A percentile compares a stretch with the other conserved stretches of the same genome.
These are phyloP conservation scores for Sciurus vulgaris DNA, from an alignment of 2,797 vertebrate species.

Conservation along the genomic window DNA sequence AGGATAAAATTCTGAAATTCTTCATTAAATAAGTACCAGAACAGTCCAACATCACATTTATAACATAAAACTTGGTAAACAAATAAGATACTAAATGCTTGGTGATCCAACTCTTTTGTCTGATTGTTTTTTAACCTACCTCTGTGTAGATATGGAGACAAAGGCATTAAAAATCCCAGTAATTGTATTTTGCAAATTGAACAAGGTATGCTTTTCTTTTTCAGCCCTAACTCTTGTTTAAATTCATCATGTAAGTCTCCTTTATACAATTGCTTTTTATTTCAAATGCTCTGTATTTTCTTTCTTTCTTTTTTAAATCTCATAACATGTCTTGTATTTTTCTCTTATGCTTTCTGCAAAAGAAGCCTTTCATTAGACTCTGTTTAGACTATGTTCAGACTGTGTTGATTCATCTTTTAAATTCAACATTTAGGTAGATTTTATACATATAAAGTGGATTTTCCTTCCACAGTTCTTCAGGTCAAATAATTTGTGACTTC, in stretches of 20 bases:
- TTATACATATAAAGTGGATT: neutral
- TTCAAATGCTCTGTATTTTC: neutral
- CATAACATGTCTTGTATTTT: neutral
- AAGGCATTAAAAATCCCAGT: neutral
- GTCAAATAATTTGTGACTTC: neutral
- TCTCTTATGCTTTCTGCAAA: neutral
- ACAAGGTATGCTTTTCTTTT: neutral
- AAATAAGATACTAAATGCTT: neutral
- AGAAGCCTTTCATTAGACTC: neutral
- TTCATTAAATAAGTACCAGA: neutral
- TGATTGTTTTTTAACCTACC: neutral
- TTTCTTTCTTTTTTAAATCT: neutral
- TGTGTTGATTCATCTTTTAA: neutral
- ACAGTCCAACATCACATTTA: neutral
- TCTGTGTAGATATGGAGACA: neutral
- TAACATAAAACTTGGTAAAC: neutral
- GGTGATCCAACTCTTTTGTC: neutral
- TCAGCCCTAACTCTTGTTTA: neutral
- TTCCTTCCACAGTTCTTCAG: neutral
- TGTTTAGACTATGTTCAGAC: neutral
- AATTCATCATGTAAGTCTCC: neutral
- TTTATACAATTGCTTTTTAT: neutral
- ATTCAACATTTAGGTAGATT: neutral
- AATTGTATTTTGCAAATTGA: neutral
- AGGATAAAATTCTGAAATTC: conserved; percentile 57